A percentile compares a stretch with the other conserved stretches of the same genome.
Conservation (phyloP, 1,140 invertebrate genomes). For the Carposina sasakii region DNA sequence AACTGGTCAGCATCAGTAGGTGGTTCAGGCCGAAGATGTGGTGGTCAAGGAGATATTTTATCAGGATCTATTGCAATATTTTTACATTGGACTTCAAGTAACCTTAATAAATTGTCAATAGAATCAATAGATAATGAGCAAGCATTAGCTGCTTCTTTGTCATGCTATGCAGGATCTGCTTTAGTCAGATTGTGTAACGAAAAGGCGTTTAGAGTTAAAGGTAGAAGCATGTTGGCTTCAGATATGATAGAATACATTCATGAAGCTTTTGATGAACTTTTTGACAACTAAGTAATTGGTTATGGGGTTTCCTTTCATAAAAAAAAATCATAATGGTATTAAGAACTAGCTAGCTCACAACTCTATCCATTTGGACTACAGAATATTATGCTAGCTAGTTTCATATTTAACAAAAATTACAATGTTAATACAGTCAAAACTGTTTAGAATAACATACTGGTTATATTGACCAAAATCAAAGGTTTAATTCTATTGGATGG, state of each 20-base stretch:
- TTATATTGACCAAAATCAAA: too few species aligned
- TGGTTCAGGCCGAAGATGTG: conserved; percentile 92
- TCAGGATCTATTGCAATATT: conserved; percentile 90
- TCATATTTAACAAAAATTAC: too few species aligned
- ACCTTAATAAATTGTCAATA: conserved; percentile 41
- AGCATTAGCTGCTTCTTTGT: conserved; percentile 78
- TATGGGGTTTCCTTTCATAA: too few species aligned
- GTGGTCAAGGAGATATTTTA: conserved; percentile 97
- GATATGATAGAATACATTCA: conserved; percentile 92
- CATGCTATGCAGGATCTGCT: conserved; percentile 86
- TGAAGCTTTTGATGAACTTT: conserved; percentile 78
- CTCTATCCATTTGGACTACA: too few species aligned
- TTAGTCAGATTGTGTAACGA: conserved; percentile 87
- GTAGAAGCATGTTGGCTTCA: conserved; percentile 86
- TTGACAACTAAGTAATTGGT: conserved; percentile 68
- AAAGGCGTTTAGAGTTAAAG: conserved; percentile 82
- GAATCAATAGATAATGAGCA: conserved; percentile 52
- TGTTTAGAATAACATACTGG: too few species aligned
- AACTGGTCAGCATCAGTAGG: conserved; percentile 71
- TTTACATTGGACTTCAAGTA: conserved; percentile 83
- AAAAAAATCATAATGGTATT: too few species aligned
- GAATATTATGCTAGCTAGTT: too few species aligned
- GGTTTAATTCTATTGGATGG: too few species aligned
- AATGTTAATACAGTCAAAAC: too few species aligned
- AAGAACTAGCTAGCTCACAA: too few species aligned